Evolutionary conservation across 2,888 invertebrate species (phyloP).

Genomic region (Plebejus argus): DNA sequence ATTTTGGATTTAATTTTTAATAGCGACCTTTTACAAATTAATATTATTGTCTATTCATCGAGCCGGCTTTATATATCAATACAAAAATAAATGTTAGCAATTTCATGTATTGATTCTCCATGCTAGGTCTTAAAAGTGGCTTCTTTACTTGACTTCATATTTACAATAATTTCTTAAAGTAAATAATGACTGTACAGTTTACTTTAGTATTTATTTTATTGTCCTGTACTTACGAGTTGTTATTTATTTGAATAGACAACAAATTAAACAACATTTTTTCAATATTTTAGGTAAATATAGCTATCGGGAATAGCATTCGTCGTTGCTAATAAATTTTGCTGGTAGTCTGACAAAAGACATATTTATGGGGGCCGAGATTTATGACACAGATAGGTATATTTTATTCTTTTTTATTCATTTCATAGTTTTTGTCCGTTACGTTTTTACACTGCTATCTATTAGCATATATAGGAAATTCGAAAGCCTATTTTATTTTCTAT

Average conservation of each 20-base stretch:
- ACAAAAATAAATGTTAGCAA: no score
- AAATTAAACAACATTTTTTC: constrained; percentile 10
- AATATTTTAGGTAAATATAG: constrained; percentile 26
- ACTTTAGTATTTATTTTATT: neutral
- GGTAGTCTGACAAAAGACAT: constrained; percentile 31
- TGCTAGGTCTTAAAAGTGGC: no score
- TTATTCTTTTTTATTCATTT: constrained; percentile 30
- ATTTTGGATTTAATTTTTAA: neutral
- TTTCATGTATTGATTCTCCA: no score
- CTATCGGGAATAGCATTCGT: constrained; percentile 22
- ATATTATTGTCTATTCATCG: neutral
- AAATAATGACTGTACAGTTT: neutral
- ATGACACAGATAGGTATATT: constrained; percentile 27
- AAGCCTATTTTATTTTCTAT: neutral
- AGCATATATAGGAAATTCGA: constrained; percentile 8
- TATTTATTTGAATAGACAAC: neutral
- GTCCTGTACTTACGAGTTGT: neutral
- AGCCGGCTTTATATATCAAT: no score
- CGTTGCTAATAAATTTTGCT: constrained; percentile 29
- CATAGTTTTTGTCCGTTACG: constrained; percentile 16
- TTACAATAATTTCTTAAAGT: no score
- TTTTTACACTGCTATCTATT: constrained; percentile 16
- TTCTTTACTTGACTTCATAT: no score
- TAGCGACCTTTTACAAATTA: neutral
- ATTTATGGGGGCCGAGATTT: constrained; percentile 30